Evolutionary conservation across 2,113 vertebrate species (phyloP), one percentile per base, ranked within the genome.

Genomic region (Scomber scombrus): DNA sequence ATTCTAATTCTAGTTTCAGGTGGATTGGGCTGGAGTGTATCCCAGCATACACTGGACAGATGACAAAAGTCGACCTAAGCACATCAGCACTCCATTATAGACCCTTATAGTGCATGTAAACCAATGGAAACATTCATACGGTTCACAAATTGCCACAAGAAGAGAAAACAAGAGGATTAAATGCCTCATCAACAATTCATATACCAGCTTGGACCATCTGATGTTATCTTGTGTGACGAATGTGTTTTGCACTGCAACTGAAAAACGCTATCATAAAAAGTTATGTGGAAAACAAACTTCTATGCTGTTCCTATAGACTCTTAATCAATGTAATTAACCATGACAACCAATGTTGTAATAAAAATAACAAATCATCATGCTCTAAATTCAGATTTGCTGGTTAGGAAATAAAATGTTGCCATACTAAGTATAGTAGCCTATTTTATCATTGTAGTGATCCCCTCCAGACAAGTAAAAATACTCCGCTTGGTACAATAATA

Each of bases 151-250:
- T 60, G 29, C 61, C 58, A 73, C 54, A 66, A 19, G 16, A 23
- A 65, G 51, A 69, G 23, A 55, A 68, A 63, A 31, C 7, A 56
- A 64, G 43, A 29, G 61, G 65, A 84, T 74, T 64, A 63, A 57
- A 78, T 34, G 60, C 47, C 40, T 81, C 70, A 81, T 84, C 47
- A 71, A 46, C 57, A 54, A 68, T 78, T 65, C 54, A 65, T 54
- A 55, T 16, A 60, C 18, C 75, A 65, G 64, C 57, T 70, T 74
- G 52, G 45, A 43, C 26, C 71, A 60, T 69, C 67, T 69, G 66
- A 86, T 31, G 47, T 54, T 69, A 60, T 65, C 69, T 56, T 60
- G 23, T 1, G 15, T 77, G 56, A 75, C 71, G 82, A 82, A 82
- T 80, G 63, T 70, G 16, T 46, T 77, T 62, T 21, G 49, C 34